Evolutionary conservation across 2,888 invertebrate species (phyloP).

Genomic region (Philereme transversata): DNA sequence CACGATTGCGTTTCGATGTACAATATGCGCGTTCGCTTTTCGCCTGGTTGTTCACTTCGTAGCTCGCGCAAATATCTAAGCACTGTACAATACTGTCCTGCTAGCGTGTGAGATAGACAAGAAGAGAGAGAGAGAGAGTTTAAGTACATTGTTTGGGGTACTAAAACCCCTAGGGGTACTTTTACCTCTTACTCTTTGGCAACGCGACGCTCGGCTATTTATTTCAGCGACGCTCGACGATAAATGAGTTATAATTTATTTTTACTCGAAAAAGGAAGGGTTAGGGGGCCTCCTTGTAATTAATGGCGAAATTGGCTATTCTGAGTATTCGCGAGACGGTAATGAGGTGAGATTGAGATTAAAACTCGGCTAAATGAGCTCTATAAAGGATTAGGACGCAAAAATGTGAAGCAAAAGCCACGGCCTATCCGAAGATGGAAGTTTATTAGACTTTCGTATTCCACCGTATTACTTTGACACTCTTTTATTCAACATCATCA

Average conservation of each 20-base stretch:
- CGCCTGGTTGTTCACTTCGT: too few species aligned
- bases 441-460: conserved; percentile 53
- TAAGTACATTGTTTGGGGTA: too few species aligned
- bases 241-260: conserved; percentile 84
- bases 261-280: conserved; percentile 80
- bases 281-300: conserved; percentile 72
- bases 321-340: conserved; percentile 78
- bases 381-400: conserved; percentile 70
- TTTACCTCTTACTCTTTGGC: conserved; percentile 6
- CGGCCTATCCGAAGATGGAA: conserved; percentile 49
- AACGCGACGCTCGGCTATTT: conserved; percentile 44
- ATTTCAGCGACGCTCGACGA: conserved; percentile 49
- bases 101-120: too few species aligned
- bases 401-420: conserved; percentile 48
- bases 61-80: too few species aligned
- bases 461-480: too few species aligned
- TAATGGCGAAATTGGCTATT: conserved; percentile 83
- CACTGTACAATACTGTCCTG: too few species aligned
- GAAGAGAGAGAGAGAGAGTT: too few species aligned
- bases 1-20: too few species aligned
- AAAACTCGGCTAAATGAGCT: conserved; percentile 78
- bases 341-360: conserved; percentile 83
- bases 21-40: too few species aligned
- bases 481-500: too few species aligned
- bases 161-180: background rate